Base-by-base conservation (phyloP, 37 sponge, comb jelly and placozoan genomes). In the Hexactinellida sp. region DNA sequence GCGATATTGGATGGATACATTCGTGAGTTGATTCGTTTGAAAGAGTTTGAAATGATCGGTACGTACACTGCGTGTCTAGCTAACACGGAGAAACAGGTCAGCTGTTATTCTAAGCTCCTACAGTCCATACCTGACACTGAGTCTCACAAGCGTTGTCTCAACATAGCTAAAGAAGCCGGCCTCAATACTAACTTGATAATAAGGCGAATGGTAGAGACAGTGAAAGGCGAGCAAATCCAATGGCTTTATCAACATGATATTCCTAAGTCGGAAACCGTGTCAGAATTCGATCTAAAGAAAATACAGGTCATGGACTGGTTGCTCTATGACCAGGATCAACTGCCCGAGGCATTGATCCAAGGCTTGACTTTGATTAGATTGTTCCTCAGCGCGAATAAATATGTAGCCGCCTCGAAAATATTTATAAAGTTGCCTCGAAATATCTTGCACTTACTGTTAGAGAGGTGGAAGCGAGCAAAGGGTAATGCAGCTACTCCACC, bases 281-380 rank as follows among this genome's bases (percentile, higher is more conserved):
- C 85, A 28, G 52, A 86, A 24, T 83, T 37, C 0, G 93, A 99
- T 84, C 36, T 36, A 28, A 83, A 82, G 85, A 92, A 92, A 82
- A 92, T 99, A 21, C 71, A 87, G 0, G 93, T 90, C 1, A 88
- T 99, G 36, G 82, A 85, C n/a, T 99, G 99, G 99, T 90, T 99
- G 84, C 55, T 93, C 36, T 95, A 91, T 88, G 92, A 95, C 23
- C 85, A 91, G 37, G 39, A 89, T 1, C 99, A 99, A 86, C 85
- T 97, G 21, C 76, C 39, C 36, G 96, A 94, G 36, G 94, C 95
- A 16, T 84, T 99, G 13, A 47, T 38, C 0, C 93, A 99, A 86
- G 90, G 91, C 36, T 92, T 94, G 87, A 87, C 91, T 37, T 88
- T 96, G 37, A 94, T 94, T 83, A 85, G 97, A 55, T 76, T 38